These are phyloP conservation scores for Trogon surrucura DNA, from an alignment of 2,113 vertebrate genomes.

Conservation along the genomic window DNA sequence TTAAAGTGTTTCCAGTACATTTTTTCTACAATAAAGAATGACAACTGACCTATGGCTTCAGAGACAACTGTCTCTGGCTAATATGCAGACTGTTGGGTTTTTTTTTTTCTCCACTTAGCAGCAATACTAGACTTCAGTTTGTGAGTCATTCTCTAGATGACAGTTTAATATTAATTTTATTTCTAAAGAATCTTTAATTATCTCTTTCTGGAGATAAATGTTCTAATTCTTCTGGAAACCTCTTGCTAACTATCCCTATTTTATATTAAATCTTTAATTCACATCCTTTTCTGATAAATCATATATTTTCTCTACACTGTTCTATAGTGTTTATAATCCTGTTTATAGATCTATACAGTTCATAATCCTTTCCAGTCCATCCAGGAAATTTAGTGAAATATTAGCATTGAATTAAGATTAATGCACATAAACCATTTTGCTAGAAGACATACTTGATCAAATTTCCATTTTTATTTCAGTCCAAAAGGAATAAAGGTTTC, in stretches of 20 bases:
- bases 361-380: background rate
- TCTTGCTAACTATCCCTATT: background rate
- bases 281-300: background rate
- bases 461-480: background rate
- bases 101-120: background rate
- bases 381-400: background rate
- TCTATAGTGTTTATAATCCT: background rate
- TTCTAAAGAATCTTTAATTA: background rate
- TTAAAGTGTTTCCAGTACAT: background rate
- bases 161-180: background rate
- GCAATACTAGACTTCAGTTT: background rate
- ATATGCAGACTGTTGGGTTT: background rate
- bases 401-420: background rate
- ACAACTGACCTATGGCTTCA: background rate
- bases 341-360: background rate
- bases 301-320: background rate
- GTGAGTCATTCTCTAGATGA: background rate
- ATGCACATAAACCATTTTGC: background rate
- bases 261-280: background rate
- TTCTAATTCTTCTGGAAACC: background rate
- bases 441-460: background rate
- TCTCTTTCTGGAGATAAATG: background rate
- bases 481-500: background rate
- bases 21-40: background rate
- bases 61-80: background rate